Evolutionary conservation across 2,113 vertebrate genomes (phyloP).

Genomic region (Phoxinus phoxinus): DNA sequence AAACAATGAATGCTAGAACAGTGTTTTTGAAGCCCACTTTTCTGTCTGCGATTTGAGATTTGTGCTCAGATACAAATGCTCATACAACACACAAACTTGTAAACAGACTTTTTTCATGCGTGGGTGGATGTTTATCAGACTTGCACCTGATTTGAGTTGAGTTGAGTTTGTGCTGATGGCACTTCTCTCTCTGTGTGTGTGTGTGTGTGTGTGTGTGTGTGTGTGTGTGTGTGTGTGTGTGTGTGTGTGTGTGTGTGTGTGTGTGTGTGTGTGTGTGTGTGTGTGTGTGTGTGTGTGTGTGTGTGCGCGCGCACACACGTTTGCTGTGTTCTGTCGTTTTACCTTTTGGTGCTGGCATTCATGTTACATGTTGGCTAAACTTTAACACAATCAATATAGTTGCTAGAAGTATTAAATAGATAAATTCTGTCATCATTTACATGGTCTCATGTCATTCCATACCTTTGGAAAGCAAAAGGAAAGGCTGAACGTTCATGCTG

Average conservation of each 20-base stretch:
- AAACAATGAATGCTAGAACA: background rate
- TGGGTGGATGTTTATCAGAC: constrained; percentile 14
- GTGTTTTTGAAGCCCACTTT: constrained; percentile 28
- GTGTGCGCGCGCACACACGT: background rate
- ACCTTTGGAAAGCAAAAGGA: no score
- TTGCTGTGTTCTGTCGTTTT: background rate
- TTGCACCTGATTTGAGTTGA: constrained; percentile 18
- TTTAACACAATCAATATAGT: background rate
- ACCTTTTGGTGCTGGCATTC: background rate
- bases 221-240: background rate
- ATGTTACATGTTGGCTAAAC: background rate
- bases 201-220: background rate
- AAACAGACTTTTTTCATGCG: constrained; percentile 25
- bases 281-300: background rate
- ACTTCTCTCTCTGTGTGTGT: background rate
- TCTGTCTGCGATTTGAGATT: background rate
- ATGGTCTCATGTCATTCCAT: no score
- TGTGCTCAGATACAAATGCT: constrained; percentile 2
- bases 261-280: background rate
- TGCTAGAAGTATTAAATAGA: background rate
- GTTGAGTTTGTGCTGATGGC: background rate
- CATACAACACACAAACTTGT: constrained; percentile 13
- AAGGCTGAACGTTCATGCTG: background rate
- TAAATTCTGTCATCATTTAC: background rate
- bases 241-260: background rate